Evolutionary conservation across 1,140 invertebrate species (phyloP).

Genomic region (Plectrocnemia conspersa): DNA sequence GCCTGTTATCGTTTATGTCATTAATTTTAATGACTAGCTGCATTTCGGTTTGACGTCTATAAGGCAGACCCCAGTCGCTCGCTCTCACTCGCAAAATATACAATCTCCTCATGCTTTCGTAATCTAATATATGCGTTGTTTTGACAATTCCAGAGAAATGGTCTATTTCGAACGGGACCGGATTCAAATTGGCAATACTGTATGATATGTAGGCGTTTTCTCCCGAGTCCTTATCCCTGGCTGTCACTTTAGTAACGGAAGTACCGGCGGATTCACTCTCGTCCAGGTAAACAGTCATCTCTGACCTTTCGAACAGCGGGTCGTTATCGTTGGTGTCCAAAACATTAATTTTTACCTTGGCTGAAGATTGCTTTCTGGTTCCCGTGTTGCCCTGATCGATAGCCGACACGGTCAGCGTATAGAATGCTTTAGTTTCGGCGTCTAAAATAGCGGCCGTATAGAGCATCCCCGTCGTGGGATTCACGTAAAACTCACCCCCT

Average conservation of each 20-base stretch:
- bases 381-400: conserved; percentile 76
- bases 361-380: conserved; percentile 71
- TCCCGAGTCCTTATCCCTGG: conserved; percentile 76
- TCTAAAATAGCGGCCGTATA: conserved; percentile 78
- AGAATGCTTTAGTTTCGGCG: conserved; percentile 75
- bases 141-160: conserved; percentile 81
- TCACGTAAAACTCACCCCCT: conserved; percentile 74
- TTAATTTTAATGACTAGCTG: conserved; percentile 66
- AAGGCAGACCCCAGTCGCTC: conserved; percentile 86
- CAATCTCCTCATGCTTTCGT: conserved; percentile 72
- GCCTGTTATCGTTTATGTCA: conserved; percentile 84
- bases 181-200: conserved; percentile 75
- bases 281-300: conserved; percentile 59
- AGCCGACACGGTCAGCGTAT: conserved; percentile 79
- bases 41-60: conserved; percentile 77
- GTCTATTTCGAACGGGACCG: conserved; percentile 87
- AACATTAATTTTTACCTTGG: conserved; percentile 74
- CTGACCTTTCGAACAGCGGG: conserved; percentile 67
- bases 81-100: conserved; percentile 74
- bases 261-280: conserved; percentile 80
- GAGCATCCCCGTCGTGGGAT: conserved; percentile 76
- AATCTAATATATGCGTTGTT: conserved; percentile 75
- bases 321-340: conserved; percentile 84
- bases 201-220: conserved; percentile 91
- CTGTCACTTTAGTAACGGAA: conserved; percentile 69